Evolutionary conservation across 2,113 vertebrate genomes (phyloP).

Genomic region (Myodes glareolus): DNA sequence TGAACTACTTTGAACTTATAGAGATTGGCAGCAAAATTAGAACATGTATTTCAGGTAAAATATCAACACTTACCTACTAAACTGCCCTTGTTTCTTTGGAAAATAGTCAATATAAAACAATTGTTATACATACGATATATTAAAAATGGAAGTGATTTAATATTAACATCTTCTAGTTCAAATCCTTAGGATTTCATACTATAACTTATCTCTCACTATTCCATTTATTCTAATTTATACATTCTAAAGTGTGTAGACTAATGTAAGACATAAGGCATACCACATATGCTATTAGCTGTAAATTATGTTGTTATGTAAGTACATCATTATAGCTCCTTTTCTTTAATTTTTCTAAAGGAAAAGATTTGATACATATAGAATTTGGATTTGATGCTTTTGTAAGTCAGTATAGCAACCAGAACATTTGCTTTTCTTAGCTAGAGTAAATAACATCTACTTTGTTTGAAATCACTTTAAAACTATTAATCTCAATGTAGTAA

Average conservation of each 20-base stretch:
- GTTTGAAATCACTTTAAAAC: conserved; percentile 20
- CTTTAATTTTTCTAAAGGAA: conserved; percentile 23
- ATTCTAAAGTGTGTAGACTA: neutral
- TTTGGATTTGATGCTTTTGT: neutral
- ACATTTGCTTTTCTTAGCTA: neutral
- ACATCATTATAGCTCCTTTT: conserved; percentile 25
- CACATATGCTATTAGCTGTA: neutral
- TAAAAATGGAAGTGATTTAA: conserved; percentile 39
- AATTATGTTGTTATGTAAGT: conserved; percentile 44
- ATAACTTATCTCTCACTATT: conserved; percentile 27
- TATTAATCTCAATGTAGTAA: neutral
- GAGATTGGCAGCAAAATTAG: neutral
- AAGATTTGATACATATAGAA: neutral
- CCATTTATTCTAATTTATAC: conserved; percentile 36
- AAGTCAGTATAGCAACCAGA: neutral
- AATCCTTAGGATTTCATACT: conserved; percentile 41
- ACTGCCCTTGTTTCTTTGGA: neutral
- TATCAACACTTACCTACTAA: neutral
- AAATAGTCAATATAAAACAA: conserved; percentile 10
- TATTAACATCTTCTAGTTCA: conserved; percentile 36
- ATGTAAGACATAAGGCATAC: conserved; percentile 35
- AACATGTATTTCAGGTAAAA: conserved; percentile 10
- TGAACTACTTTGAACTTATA: conserved; percentile 21
- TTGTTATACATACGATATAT: neutral
- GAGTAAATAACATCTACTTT: conserved; percentile 65